Evolutionary conservation across 2,888 invertebrate species (phyloP).

Genomic region (Drosophila colorata): DNA sequence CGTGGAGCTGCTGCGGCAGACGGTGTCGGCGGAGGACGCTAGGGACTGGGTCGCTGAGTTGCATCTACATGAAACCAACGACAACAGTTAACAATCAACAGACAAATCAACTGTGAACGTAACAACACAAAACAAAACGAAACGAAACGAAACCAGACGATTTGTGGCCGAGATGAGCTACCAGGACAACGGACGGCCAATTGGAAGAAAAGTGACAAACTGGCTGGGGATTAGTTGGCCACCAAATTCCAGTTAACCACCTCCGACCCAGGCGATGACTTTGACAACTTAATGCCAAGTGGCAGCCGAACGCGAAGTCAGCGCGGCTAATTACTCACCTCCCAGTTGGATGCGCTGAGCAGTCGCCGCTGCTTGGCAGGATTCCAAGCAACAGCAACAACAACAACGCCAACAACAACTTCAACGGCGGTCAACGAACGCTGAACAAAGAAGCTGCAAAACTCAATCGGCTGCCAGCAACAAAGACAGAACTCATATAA

Average conservation of each 20-base stretch:
- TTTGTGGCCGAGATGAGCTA: slow-evolving; percentile 26
- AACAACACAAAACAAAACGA: slow-evolving; percentile 10
- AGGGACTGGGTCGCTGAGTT: slow-evolving; percentile 58
- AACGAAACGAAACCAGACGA: slow-evolving; percentile 15
- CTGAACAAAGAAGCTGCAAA: slow-evolving; percentile 40
- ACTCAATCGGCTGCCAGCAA: slow-evolving; percentile 46
- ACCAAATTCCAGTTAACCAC: background rate
- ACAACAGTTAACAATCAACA: slow-evolving; percentile 11
- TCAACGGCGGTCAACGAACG: slow-evolving; percentile 47
- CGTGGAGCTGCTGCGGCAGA: slow-evolving; percentile 61
- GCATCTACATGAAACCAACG: slow-evolving; percentile 58
- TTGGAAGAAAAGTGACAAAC: slow-evolving; percentile 27
- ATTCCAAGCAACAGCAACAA: slow-evolving; percentile 10
- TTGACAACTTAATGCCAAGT: slow-evolving; percentile 65
- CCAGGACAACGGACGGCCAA: slow-evolving; percentile 8
- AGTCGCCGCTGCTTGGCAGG: slow-evolving; percentile 14
- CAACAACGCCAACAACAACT: background rate
- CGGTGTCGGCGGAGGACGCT: slow-evolving; percentile 44
- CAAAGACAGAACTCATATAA: slow-evolving; percentile 1
- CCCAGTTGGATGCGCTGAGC: no score
- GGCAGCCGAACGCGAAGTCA: slow-evolving; percentile 35
- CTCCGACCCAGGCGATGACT: slow-evolving; percentile 20
- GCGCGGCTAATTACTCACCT: slow-evolving; percentile 67
- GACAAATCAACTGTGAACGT: slow-evolving; percentile 27
- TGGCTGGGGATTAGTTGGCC: slow-evolving; percentile 46